Evolutionary conservation across 1,140 invertebrate species (phyloP).

Genomic region (Chironomus tepperi): DNA sequence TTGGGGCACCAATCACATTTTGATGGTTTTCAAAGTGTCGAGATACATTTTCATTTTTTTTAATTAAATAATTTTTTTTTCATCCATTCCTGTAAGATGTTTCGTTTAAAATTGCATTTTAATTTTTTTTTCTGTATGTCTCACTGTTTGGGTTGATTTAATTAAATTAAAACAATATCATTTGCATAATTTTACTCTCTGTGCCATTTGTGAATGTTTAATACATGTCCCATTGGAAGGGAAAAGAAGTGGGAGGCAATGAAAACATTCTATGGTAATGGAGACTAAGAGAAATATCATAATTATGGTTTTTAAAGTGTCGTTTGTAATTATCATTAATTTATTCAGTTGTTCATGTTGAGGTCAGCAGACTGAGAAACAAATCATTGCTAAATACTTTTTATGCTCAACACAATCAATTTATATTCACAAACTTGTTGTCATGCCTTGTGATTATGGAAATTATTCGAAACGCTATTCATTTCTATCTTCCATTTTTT

Average conservation of each 20-base stretch:
- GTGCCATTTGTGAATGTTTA: slow-evolving; percentile 20
- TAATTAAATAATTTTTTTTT: slow-evolving; percentile 15
- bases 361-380: slow-evolving; percentile 20
- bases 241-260: too few species aligned
- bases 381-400: slow-evolving; percentile 9
- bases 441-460: slow-evolving; percentile 1
- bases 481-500: neutral
- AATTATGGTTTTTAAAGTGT: slow-evolving; percentile 24
- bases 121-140: neutral
- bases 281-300: neutral
- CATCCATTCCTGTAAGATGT: neutral
- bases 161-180: slow-evolving; percentile 17
- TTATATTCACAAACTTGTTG: slow-evolving; percentile 14
- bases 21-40: neutral
- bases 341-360: neutral
- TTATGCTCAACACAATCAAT: neutral
- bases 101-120: slow-evolving; percentile 7
- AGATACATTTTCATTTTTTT: neutral
- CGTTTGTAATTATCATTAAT: slow-evolving; percentile 21
- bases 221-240: neutral
- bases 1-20: neutral
- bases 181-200: slow-evolving; percentile 19
- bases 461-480: neutral
- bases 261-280: neutral
- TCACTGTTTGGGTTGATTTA: slow-evolving; percentile 6